Evolutionary conservation across 1,140 invertebrate genomes (phyloP).

Genomic region (Leucophenga varia): DNA sequence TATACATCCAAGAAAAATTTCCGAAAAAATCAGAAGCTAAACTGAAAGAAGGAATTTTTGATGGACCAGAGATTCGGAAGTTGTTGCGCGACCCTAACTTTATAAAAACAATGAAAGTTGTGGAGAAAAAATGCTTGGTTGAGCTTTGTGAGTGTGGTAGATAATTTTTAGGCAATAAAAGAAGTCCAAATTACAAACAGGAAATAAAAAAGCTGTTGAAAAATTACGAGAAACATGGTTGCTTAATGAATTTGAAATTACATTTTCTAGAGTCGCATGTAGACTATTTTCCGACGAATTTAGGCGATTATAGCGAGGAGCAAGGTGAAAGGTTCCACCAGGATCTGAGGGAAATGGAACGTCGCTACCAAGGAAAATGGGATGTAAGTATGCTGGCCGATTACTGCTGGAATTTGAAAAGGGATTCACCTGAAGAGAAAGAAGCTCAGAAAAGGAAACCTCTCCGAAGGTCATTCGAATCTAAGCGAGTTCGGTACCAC

Average conservation of each 20-base stretch:
- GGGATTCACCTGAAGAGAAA: constrained; percentile 6
- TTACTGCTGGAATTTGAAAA: constrained; percentile 24
- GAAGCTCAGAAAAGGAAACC: not conserved
- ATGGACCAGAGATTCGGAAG: constrained; percentile 29
- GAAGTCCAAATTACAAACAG: constrained; percentile 19
- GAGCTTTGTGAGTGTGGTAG: constrained; percentile 11
- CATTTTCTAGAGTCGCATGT: constrained; percentile 20
- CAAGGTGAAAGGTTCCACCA: too few species aligned
- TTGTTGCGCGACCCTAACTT: constrained; percentile 23
- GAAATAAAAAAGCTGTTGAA: constrained; percentile 20
- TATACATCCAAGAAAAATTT: constrained; percentile 4
- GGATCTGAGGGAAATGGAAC: constrained; percentile 11
- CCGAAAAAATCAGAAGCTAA: constrained; percentile 20
- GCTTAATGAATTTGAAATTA: constrained; percentile 14
- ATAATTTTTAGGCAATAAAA: constrained; percentile 18
- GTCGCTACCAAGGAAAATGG: constrained; percentile 30
- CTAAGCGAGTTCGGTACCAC: too few species aligned
- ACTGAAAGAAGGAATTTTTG: constrained; percentile 38
- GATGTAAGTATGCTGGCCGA: constrained; percentile 31
- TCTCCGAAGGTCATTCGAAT: not conserved
- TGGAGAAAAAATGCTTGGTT: constrained; percentile 11
- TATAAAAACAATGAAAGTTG: constrained; percentile 12
- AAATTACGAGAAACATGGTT: constrained; percentile 12
- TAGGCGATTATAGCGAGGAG: constrained; percentile 23
- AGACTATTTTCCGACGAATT: constrained; percentile 20